Percentiles rank a stretch among this genome's conserved stretches.
These are phyloP conservation scores for Fringilla coelebs DNA, from an alignment of 2,797 vertebrate genomes.

Conservation along the genomic window DNA sequence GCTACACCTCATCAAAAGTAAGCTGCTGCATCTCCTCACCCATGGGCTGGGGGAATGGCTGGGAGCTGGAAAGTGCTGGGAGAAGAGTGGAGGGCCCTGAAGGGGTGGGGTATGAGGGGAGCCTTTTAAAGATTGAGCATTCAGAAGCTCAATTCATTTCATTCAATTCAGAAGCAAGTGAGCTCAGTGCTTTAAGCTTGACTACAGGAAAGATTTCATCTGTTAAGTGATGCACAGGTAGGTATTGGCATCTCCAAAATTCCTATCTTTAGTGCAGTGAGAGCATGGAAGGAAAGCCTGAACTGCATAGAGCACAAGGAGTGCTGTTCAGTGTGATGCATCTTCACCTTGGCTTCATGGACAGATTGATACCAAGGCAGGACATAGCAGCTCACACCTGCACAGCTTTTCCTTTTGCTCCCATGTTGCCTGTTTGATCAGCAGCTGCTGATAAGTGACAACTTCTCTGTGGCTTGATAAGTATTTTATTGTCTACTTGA, in stretches of 20 bases:
- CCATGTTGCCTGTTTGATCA: background rate
- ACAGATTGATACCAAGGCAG: background rate
- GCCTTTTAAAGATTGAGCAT: background rate
- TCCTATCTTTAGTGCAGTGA: background rate
- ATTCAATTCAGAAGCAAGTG: background rate
- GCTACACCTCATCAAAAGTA: conserved; percentile 95
- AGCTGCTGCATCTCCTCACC: conserved; percentile 22
- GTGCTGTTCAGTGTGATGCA: background rate
- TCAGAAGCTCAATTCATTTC: no score
- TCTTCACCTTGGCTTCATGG: background rate
- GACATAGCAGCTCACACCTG: background rate
- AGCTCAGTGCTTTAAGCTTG: background rate
- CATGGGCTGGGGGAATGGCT: background rate
- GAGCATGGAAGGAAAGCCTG: background rate
- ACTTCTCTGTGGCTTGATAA: background rate
- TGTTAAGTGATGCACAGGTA: background rate
- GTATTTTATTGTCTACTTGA: background rate
- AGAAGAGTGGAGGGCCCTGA: background rate
- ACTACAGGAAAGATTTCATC: background rate
- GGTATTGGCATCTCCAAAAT: background rate
- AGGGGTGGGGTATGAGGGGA: background rate
- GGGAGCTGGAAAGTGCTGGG: background rate
- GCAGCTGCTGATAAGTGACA: background rate
- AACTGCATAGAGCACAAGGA: background rate
- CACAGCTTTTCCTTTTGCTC: background rate